Percentiles rank a stretch among this genome's conserved stretches.
Conservation (phyloP, 2,113 vertebrate genomes). For the Pao palembangensis region DNA sequence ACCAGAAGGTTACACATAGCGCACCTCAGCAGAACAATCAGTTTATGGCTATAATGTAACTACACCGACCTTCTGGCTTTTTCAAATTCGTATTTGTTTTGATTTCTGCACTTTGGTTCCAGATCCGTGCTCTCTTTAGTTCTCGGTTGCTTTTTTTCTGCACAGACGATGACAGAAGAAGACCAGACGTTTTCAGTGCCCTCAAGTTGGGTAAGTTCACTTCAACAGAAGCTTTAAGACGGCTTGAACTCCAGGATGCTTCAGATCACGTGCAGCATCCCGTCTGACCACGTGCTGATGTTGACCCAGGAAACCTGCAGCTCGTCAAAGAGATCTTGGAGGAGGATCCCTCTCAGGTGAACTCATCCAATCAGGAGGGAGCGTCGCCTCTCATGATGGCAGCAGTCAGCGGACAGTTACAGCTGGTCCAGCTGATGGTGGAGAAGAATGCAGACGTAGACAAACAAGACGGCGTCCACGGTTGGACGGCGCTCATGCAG, state of each 20-base stretch:
- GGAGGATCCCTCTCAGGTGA: slow-evolving; percentile 88
- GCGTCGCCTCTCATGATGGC: slow-evolving; percentile 95
- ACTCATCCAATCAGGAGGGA: slow-evolving; percentile 87
- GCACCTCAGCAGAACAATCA: too few relatives aligned
- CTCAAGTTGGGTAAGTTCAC: slow-evolving; percentile 86
- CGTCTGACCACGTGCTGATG: background rate
- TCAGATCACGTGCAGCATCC: too few relatives aligned
- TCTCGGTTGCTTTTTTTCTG: slow-evolving; percentile 21
- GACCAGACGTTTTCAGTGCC: slow-evolving; percentile 91
- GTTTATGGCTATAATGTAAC: too few relatives aligned
- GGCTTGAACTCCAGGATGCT: background rate
- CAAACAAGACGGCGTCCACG: slow-evolving; percentile 89
- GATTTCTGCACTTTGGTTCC: too few relatives aligned
- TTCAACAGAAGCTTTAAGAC: background rate
- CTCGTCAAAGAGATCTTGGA: slow-evolving; percentile 92
- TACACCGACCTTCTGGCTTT: too few relatives aligned
- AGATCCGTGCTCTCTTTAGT: background rate
- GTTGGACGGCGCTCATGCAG: slow-evolving; percentile 98
- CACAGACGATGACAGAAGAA: slow-evolving; percentile 87
- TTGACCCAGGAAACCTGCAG: slow-evolving; percentile 83
- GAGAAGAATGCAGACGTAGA: slow-evolving; percentile 87
- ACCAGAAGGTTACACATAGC: too few relatives aligned
- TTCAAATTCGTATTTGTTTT: too few relatives aligned
- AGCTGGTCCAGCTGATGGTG: slow-evolving; percentile 90
- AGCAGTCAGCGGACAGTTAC: slow-evolving; percentile 88